A percentile compares a stretch with the other conserved stretches of the same genome.
These are phyloP conservation scores for Caenorhabditis latens DNA, from an alignment of 1,140 invertebrate species.

Conservation along the genomic window DNA sequence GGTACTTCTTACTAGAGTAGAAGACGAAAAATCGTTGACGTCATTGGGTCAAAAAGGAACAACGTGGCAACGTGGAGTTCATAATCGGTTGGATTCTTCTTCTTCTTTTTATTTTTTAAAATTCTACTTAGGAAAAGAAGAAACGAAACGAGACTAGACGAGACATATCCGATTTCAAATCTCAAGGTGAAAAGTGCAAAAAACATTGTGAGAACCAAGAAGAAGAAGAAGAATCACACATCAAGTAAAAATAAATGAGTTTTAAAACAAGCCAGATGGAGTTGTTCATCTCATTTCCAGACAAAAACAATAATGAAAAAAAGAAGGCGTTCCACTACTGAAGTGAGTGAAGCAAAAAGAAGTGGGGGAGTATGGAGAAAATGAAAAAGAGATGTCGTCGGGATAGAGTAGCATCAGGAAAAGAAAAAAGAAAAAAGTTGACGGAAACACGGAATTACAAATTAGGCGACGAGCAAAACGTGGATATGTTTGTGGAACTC, in stretches of 20 bases:
- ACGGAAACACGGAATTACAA: conserved; percentile 52
- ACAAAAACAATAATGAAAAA: background rate
- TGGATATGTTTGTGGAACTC: background rate
- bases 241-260: conserved; percentile 23
- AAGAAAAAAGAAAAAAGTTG: conserved; percentile 28
- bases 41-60: conserved; percentile 41
- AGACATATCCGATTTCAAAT: background rate
- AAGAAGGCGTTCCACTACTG: background rate
- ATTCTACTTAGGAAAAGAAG: background rate
- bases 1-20: conserved; percentile 12
- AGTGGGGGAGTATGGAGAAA: conserved; percentile 9
- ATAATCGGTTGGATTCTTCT: conserved; percentile 16
- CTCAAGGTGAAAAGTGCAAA: conserved; percentile 20
- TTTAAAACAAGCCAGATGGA: background rate
- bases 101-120: background rate
- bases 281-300: background rate
- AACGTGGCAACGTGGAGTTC: conserved; percentile 20
- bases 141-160: background rate
- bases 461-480: background rate
- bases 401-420: conserved; percentile 33
- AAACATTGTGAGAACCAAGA: background rate
- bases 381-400: conserved; percentile 12
- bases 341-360: background rate
- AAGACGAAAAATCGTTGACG: conserved; percentile 47
- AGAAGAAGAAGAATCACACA: background rate